Evolutionary conservation across 2,113 vertebrate genomes (phyloP), one percentile per base, ranked within the genome.

Genomic region (Tachycineta bicolor): DNA sequence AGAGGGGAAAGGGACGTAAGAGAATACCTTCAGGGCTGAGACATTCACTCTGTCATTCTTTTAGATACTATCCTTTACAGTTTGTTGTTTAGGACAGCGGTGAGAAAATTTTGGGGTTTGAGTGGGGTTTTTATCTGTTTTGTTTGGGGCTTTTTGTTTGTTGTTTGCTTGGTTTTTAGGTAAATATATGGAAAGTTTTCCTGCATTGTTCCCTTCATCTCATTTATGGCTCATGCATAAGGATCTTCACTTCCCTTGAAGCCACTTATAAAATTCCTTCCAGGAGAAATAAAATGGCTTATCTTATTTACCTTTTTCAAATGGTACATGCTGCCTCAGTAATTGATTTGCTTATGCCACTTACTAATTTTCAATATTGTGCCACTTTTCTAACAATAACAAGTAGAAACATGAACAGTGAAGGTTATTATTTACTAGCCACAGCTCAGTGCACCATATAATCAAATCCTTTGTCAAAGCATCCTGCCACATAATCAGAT

Each of bases 401-500:
- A 96, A 97, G 85, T 59, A 92, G 65, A 91, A 95, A 69, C 90
- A 97, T 67, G 93, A 97, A 83, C 29, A 50, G 37, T 10, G 60
- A 95, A 94, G 86, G 92, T 90, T 97, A 91, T 97, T 98, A 97
- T 97, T 98, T 97, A 96, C 95, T 68, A 95, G 87, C 79, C 89
- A 87, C 91, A 97, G 96, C 91, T 97, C 97, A 97, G 43, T 93
- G 83, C 81, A 90, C 96, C 90, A 92, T 96, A 90, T 98, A 98
- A 98, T 98, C 97, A 98, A 97, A 98, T 97, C 90, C 94, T 98
- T 98, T 95, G 83, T 98, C 91, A 97, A 83, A 97, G 76, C 82
- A 97, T 98, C 91, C 95, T 97, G 96, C 70, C 97, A 97, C 96
- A 96, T 97, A 98, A 97, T 98, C 97, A 97, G 94, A 97, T 97